phyloP scores from a whole-genome alignment of 2,888 invertebrate genomes.

The Linnaemya vulpina region DNA sequence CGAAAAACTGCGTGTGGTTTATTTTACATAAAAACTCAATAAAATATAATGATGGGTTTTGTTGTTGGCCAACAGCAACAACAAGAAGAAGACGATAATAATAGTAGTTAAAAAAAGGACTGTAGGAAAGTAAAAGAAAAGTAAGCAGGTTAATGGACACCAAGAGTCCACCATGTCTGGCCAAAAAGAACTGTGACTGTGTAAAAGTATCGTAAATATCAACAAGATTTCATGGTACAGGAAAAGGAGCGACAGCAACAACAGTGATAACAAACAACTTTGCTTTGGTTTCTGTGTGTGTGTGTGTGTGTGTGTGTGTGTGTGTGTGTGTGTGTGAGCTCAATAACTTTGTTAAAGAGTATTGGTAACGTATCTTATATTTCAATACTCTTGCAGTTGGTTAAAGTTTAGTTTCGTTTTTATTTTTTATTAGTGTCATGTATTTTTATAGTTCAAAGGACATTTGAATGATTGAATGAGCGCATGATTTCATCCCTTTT shows the following conservation, averaged over 20 bases:
- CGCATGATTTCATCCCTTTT: conserved; percentile 81
- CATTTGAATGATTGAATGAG: conserved; percentile 83
- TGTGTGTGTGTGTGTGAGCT: background rate
- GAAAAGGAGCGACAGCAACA: conserved; percentile 19
- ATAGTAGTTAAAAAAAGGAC: conserved; percentile 43
- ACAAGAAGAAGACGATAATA: conserved; percentile 18
- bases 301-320: background rate
- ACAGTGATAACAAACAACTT: conserved; percentile 44
- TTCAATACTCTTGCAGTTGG: conserved; percentile 37
- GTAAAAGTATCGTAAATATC: conserved; percentile 71
- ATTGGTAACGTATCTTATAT: conserved; percentile 45
- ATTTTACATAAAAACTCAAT: conserved; percentile 72
- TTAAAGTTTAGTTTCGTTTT: conserved; percentile 66
- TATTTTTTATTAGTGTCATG: conserved; percentile 82
- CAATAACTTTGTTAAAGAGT: conserved; percentile 48
- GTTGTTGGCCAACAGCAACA: conserved; percentile 37
- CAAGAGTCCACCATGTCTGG: conserved; percentile 72
- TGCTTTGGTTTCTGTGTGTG: background rate
- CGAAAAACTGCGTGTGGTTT: conserved; percentile 67
- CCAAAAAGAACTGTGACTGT: conserved; percentile 57
- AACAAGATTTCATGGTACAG: conserved; percentile 59
- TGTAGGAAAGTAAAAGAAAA: conserved; percentile 27
- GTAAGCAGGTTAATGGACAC: conserved; percentile 71
- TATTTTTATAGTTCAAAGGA: conserved; percentile 83
- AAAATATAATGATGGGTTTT: conserved; percentile 69